Base-by-base conservation (phyloP, 2,888 invertebrate genomes). In the Campopleginae sp. region DNA sequence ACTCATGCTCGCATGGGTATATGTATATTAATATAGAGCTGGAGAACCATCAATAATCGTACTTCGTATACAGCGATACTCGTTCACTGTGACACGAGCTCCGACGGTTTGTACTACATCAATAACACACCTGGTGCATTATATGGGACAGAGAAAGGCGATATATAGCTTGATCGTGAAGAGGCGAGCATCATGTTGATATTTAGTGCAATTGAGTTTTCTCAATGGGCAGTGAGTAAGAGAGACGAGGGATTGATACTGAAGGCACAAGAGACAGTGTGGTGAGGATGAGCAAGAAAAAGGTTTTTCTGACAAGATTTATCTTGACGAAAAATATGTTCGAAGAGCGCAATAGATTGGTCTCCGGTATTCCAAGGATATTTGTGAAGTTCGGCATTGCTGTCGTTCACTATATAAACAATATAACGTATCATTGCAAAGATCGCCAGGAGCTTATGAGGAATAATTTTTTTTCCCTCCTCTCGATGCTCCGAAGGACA, bases 21-120 rank as follows among this genome's bases (percentile, higher is more conserved):
- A 48, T 44, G 23, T 46, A 61, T 54, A 38, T 42, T 33, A 10
- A 51, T 81, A 70, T 70, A 42, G 4, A 71, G 19, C 63, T 71
- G 65, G 54, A 71, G 48, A 19, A 44, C 71, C 66, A 82, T 74
- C 82, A 61, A 82, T 82, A 78, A 82, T 82, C 78, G 66, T 51
- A 31, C 66, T 58, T 77, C 44, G 14, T 72, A 42, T 33, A 63
- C 70, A 65, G 33, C 51, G 61, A 71, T 72, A 77, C 76, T 76
- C 63, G 51, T 54, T 46, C 51, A 46, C 65, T 54, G 65, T 76
- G 70, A 42, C 63, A 71, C 51, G 66, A 77, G 42, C 66, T 51
- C 38, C 42, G 76, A 77, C 66, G 51, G 76, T 31, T 78, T 78
- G 68, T 44, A 68, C 54, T 68, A 42, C 78, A 68, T 78, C 54